These are phyloP conservation scores for Pipra filicauda DNA, from an alignment of 2,113 vertebrate genomes.

Conservation along the genomic window DNA sequence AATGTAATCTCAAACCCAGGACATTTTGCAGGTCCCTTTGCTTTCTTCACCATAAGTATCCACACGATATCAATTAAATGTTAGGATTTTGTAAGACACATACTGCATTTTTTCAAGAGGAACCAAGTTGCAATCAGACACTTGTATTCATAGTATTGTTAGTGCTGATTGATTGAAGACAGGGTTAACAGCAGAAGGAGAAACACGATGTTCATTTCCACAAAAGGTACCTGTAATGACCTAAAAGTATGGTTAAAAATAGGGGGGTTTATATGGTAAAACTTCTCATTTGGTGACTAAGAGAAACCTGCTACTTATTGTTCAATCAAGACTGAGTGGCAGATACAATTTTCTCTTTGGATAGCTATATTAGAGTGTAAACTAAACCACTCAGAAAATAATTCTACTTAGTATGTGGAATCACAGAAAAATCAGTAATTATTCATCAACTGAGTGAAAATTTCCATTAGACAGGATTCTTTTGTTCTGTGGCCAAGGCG, in stretches of 20 bases:
- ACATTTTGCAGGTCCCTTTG: not conserved
- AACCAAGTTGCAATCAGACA: not conserved
- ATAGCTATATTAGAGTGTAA: not conserved
- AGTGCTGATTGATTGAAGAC: not conserved
- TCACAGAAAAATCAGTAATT: not conserved
- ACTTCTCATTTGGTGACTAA: constrained; percentile 14
- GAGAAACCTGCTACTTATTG: constrained; percentile 10
- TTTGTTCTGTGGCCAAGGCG: not conserved
- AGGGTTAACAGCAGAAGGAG: not conserved
- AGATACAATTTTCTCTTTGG: not conserved
- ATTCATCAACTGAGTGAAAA: constrained; percentile 2
- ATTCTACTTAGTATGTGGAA: constrained; percentile 4
- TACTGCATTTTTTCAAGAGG: not conserved
- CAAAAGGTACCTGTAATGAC: not conserved
- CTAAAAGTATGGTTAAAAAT: not conserved
- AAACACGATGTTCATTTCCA: not conserved
- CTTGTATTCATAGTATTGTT: not conserved
- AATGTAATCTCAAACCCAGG: not conserved
- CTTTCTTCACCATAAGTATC: not conserved
- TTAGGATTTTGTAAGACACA: not conserved
- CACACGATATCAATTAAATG: not conserved
- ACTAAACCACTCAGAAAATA: not conserved
- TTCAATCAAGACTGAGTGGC: constrained; percentile 15
- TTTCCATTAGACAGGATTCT: not conserved
- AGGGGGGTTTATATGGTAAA: not conserved